Evolutionary conservation across 1,140 invertebrate species (phyloP).

Genomic region (Bicyclus anynana): DNA sequence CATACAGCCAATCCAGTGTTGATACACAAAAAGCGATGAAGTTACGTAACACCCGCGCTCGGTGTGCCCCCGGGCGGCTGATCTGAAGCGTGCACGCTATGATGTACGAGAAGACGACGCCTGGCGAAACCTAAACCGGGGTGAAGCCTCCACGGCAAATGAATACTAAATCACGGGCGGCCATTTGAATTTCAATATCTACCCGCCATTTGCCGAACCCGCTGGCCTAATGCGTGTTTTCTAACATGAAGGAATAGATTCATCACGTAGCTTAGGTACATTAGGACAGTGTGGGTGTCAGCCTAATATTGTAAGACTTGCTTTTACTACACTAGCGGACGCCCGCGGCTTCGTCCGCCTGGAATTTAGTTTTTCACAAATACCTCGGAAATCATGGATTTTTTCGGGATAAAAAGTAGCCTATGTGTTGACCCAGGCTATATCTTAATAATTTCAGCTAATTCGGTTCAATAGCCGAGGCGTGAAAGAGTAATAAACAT

Average conservation of each 20-base stretch:
- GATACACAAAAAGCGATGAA: background rate
- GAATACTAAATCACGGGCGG: conserved; percentile 71
- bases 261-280: background rate
- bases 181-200: conserved; percentile 76
- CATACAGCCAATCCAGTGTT: too few species aligned
- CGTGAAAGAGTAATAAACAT: too few species aligned
- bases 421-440: too few species aligned
- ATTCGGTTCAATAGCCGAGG: too few species aligned
- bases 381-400: too few species aligned
- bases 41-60: conserved; percentile 1
- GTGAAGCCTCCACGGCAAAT: conserved; percentile 73
- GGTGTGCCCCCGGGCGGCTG: conserved; percentile 30
- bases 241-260: conserved; percentile 8
- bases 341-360: too few species aligned
- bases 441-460: too few species aligned
- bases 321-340: too few species aligned
- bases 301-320: too few species aligned
- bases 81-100: conserved; percentile 62
- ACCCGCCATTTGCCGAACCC: conserved; percentile 32
- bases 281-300: too few species aligned
- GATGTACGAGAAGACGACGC: conserved; percentile 72
- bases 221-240: conserved; percentile 23
- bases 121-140: conserved; percentile 72
- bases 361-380: too few species aligned
- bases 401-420: too few species aligned